Evolutionary conservation across 1,140 invertebrate species (phyloP).

Genomic region (Paralvinella palmiformis): DNA sequence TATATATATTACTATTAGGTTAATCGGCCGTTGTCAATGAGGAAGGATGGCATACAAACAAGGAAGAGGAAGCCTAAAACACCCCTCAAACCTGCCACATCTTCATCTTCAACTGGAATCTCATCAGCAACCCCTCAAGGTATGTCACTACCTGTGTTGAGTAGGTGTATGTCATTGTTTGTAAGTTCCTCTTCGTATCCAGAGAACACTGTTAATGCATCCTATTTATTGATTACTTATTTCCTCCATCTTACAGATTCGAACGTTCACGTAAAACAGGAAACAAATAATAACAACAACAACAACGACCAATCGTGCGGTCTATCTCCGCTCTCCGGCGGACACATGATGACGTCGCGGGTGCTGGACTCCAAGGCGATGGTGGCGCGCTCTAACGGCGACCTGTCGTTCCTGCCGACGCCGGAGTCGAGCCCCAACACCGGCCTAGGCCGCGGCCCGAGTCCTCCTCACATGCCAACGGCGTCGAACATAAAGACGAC

Average conservation of each 20-base stretch:
- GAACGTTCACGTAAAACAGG: not conserved
- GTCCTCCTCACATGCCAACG: too few species aligned
- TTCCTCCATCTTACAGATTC: not conserved
- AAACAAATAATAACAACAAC: not conserved
- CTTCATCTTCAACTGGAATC: slow-evolving; percentile 4
- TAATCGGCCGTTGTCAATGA: slow-evolving; percentile 95
- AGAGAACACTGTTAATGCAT: not conserved
- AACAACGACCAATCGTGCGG: not conserved
- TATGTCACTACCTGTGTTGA: not conserved
- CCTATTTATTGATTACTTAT: not conserved
- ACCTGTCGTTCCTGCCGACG: not conserved
- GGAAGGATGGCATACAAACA: slow-evolving; percentile 97
- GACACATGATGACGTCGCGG: not conserved
- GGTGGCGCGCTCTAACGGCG: not conserved
- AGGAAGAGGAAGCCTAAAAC: slow-evolving; percentile 72
- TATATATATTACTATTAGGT: slow-evolving; percentile 60
- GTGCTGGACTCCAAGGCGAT: not conserved
- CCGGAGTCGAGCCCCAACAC: not conserved
- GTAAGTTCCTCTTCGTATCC: not conserved
- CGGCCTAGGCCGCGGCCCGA: too few species aligned
- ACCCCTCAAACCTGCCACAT: slow-evolving; percentile 29
- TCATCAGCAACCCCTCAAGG: not conserved
- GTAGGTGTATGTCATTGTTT: not conserved
- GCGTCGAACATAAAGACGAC: too few species aligned
- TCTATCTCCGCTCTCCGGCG: not conserved